Evolutionary conservation across 2,113 vertebrate genomes (phyloP), one percentile per base, ranked within the genome.

Genomic region (Brachyhypopomus gauderio): DNA sequence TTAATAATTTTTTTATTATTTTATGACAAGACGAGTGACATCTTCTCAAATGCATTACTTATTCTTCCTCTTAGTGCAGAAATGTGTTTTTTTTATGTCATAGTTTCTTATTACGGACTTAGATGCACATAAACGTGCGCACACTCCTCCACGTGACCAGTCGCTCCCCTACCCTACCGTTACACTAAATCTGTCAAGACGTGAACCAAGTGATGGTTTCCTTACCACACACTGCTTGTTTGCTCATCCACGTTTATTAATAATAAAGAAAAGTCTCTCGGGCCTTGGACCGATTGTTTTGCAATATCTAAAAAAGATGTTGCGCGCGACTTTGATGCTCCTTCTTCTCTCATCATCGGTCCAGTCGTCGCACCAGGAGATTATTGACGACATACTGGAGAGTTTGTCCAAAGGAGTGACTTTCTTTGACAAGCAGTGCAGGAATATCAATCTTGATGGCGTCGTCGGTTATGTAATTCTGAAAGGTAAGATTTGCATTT

Each of bases 381-480:
- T 91, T 60, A 90, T 91, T 12, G 87, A 89, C 75, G 88, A 92
- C 72, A 81, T 96, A 85, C 88, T 97, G 58, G 66, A 86, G 14
- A 91, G 93, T 0, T 83, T 96, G 48, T 91, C 93, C 23, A 88
- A 88, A 25, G 93, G 92, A 71, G 89, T 91, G 3, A 41, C 83
- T 45, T 96, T 95, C 88, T 90, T 97, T 79, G 90, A 93, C 83
- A 84, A 81, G 4, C 88, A 93, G n/a, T 91, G 92, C 11, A 85
- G 88, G 0, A 87, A 92, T 70, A 90, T 96, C 83, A 96, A 96
- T 83, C 88, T 95, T 88, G 95, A 97, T 17, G 94, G 93, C 0
- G 90, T 93, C 59, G 83, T 94, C 20, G 96, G 95, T 1, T 96
- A 92, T 84, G 78, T 85, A 64, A 87, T 96, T 59, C 89, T 96